phyloP scores from a whole-genome alignment of 2,797 vertebrate species.

The Enteromius radiatus region DNA sequence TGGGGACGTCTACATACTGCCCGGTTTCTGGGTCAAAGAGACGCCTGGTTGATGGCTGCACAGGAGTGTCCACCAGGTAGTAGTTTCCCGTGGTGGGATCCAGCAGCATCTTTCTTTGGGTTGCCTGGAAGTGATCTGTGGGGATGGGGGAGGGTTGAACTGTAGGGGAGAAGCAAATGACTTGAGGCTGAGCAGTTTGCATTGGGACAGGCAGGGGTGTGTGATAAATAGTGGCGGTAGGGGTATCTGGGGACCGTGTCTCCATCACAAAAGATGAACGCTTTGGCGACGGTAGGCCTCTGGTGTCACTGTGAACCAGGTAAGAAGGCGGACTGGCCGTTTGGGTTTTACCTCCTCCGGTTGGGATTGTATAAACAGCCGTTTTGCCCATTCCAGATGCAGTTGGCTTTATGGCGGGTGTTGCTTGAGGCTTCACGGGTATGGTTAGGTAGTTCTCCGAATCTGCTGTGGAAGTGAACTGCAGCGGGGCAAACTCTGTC shows the following conservation, averaged over 20 bases:
- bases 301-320: constrained; percentile 8
- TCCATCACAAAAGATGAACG: constrained; percentile 69
- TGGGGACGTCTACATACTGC: constrained; percentile 92
- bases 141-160: constrained; percentile 70
- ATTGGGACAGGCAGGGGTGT: constrained; percentile 79
- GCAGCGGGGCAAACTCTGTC: constrained; percentile 56
- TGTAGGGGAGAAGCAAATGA: constrained; percentile 84
- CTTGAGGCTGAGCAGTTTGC: constrained; percentile 74
- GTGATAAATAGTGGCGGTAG: constrained; percentile 81
- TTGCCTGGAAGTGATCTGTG: constrained; percentile 80
- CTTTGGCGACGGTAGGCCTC: constrained; percentile 57
- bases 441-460: constrained; percentile 87
- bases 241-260: constrained; percentile 69
- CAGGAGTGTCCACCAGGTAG: constrained; percentile 92
- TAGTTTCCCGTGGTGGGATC: constrained; percentile 93
- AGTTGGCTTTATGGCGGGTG: constrained; percentile 43
- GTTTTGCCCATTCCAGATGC: constrained; percentile 57
- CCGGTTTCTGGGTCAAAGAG: constrained; percentile 95
- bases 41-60: constrained; percentile 84
- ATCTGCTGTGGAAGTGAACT: constrained; percentile 64
- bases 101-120: constrained; percentile 93
- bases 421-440: constrained; percentile 78
- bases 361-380: constrained; percentile 53
- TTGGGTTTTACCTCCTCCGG: constrained; percentile 48
- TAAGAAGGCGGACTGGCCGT: constrained; percentile 54